Conservation (phyloP, 2,113 vertebrate genomes). For the Gopherus flavomarginatus region DNA sequence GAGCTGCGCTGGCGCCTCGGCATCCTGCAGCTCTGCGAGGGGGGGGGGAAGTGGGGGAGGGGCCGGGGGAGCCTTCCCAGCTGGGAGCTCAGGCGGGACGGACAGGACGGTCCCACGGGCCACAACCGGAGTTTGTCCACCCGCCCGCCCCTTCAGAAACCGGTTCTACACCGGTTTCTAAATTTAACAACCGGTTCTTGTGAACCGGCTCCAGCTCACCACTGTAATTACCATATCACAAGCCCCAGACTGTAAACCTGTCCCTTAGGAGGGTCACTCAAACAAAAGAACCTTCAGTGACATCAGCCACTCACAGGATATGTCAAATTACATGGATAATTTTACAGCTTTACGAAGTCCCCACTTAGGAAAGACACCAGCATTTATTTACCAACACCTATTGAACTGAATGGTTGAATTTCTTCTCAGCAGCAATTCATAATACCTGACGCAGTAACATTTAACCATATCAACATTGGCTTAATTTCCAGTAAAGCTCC, state of each 20-base stretch:
- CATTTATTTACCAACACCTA: neutral
- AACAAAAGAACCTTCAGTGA: neutral
- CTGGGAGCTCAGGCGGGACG: no score
- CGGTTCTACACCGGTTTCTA: no score
- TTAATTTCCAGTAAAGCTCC: neutral
- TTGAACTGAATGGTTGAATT: rapidly evolving
- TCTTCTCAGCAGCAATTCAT: neutral
- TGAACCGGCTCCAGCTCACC: no score
- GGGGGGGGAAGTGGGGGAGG: no score
- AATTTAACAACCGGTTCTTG: no score
- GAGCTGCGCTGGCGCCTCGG: no score
- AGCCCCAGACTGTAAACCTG: neutral
- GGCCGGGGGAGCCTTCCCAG: no score
- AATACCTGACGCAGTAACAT: neutral
- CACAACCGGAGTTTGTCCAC: no score
- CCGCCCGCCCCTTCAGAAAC: no score
- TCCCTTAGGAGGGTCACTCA: neutral
- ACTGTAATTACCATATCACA: neutral
- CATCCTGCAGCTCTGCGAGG: no score
- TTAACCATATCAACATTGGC: neutral
- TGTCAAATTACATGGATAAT: rapidly evolving
- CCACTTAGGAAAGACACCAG: neutral
- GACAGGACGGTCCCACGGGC: no score
- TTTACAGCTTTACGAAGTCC: neutral
- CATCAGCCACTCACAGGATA: rapidly evolving